Evolutionary conservation across 2,888 invertebrate species (phyloP).

Genomic region (Nebria salina): DNA sequence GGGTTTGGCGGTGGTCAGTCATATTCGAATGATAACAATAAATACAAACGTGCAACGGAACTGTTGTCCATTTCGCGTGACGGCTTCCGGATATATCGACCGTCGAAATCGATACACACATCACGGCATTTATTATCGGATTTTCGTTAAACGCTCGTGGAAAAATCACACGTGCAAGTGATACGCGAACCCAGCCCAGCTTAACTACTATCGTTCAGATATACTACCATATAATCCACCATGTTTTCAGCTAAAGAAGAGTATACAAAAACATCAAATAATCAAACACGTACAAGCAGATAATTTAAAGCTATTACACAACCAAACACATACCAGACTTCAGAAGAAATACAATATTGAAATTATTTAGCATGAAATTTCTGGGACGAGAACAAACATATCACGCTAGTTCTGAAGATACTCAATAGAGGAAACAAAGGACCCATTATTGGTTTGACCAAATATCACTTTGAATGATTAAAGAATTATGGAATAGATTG

Average conservation of each 20-base stretch:
- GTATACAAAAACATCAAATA: not conserved
- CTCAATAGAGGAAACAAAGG: not conserved
- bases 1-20: no score
- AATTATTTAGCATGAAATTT: no score
- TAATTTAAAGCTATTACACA: no score
- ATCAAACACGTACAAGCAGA: no score
- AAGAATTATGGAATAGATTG: not conserved
- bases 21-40: not conserved
- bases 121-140: conserved; percentile 1
- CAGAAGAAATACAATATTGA: no score
- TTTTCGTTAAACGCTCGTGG: conserved; percentile 1
- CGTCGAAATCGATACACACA: conserved; percentile 1
- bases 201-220: not conserved
- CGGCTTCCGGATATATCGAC: not conserved
- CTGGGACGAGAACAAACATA: no score
- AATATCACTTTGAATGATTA: not conserved
- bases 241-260: not conserved
- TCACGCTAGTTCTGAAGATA: not conserved
- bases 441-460: not conserved
- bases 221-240: not conserved
- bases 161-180: not conserved
- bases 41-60: not conserved
- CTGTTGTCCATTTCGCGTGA: not conserved
- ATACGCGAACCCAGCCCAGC: not conserved
- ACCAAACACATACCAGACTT: no score